phyloP scores from a whole-genome alignment of 53 echinoderm and acorn worm species.

The Antedon mediterranea region DNA sequence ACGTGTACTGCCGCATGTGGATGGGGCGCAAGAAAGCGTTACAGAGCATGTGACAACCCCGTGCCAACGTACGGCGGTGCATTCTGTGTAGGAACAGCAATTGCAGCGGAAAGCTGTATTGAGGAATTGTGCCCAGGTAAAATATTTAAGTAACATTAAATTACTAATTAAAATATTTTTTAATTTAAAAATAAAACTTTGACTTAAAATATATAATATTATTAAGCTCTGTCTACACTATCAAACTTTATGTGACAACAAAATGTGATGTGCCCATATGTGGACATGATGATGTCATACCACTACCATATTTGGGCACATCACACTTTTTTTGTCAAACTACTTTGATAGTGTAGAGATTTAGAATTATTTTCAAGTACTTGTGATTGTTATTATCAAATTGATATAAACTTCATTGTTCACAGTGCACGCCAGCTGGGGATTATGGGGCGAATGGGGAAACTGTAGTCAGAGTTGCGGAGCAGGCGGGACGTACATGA shows the following conservation, averaged over 20 bases:
- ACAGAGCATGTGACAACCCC: conserved; percentile 35
- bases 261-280: no score
- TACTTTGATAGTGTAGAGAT: no score
- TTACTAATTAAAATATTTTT: background rate
- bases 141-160: no score
- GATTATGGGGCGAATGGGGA: conserved; percentile 39
- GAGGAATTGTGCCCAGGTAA: conserved; percentile 44
- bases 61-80: conserved; percentile 36
- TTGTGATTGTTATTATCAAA: no score
- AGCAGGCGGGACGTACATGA: conserved; percentile 36
- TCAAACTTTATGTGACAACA: no score
- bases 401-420: background rate
- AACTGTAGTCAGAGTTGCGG: conserved; percentile 48
- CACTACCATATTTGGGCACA: no score
- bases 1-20: conserved; percentile 45
- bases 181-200: no score
- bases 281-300: no score
- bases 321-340: no score
- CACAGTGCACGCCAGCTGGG: conserved; percentile 49
- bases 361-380: no score
- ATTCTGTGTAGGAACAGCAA: conserved; percentile 36
- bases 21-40: conserved; percentile 42
- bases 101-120: conserved; percentile 42
- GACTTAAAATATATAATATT: no score
- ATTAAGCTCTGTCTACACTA: no score